phyloP scores from a whole-genome alignment of 2,113 vertebrate species.

The Ptilonorhynchus violaceus region DNA sequence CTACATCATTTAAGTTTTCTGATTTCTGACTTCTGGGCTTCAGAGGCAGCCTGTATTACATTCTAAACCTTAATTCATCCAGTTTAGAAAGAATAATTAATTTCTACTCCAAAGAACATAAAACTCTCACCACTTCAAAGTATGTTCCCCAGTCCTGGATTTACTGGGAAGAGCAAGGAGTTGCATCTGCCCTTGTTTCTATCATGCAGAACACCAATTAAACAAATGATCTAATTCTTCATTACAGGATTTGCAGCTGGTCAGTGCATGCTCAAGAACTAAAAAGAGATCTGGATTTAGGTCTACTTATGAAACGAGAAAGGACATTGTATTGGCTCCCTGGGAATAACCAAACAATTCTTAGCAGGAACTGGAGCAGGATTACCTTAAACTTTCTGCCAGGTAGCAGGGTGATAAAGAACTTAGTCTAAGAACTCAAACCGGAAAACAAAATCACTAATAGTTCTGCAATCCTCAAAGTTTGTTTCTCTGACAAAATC shows the following conservation, averaged over 20 bases:
- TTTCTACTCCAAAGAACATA: background rate
- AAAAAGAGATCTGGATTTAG: background rate
- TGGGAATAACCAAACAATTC: background rate
- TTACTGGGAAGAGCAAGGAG: background rate
- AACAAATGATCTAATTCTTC: background rate
- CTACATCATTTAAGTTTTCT: constrained; percentile 19
- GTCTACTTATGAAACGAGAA: background rate
- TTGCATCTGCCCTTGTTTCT: background rate
- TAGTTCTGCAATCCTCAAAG: background rate
- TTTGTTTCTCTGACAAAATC: background rate
- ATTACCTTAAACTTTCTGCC: background rate
- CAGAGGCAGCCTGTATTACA: background rate
- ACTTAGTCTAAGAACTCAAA: background rate
- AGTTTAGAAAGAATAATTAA: background rate
- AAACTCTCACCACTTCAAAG: background rate
- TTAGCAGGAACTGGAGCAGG: background rate
- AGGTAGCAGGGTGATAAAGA: background rate
- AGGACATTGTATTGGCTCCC: background rate
- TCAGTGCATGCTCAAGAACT: background rate
- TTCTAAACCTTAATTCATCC: background rate
- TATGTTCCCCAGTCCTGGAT: background rate
- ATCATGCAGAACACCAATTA: background rate
- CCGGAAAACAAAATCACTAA: background rate
- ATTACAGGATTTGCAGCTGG: background rate
- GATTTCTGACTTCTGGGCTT: background rate